Evolutionary conservation across 2,888 invertebrate species (phyloP).

Genomic region (Psococerastis gibbosa): DNA sequence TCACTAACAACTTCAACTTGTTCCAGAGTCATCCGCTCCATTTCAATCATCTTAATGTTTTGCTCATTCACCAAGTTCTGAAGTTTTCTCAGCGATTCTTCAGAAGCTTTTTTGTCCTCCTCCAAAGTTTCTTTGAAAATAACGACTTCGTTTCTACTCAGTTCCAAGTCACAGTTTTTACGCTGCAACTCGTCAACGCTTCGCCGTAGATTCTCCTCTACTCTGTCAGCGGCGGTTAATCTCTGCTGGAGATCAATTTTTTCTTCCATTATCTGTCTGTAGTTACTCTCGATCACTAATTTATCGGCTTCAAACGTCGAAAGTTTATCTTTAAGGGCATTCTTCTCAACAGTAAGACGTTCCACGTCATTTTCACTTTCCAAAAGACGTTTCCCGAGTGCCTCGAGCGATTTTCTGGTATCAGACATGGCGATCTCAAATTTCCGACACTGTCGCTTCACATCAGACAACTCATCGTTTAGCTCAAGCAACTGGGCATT

Average conservation of each 20-base stretch:
- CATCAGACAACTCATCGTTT: slow-evolving; percentile 1
- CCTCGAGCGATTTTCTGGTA: slow-evolving; percentile 13
- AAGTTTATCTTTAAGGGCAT: slow-evolving; percentile 2
- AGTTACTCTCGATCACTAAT: slow-evolving; percentile 1
- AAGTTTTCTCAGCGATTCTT: neutral
- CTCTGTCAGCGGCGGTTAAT: neutral
- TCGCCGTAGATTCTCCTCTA: neutral
- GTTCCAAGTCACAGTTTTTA: neutral
- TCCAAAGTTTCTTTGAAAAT: slow-evolving; percentile 1
- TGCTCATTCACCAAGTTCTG: neutral
- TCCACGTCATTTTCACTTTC: slow-evolving; percentile 14
- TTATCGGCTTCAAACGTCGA: slow-evolving; percentile 2
- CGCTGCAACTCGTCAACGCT: neutral
- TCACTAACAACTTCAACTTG: neutral
- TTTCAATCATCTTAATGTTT: neutral
- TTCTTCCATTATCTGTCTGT: neutral
- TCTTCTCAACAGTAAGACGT: slow-evolving; percentile 2
- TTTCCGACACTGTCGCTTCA: slow-evolving; percentile 12
- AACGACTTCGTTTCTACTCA: neutral
- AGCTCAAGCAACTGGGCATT: neutral
- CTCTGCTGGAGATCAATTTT: neutral
- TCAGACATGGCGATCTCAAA: slow-evolving; percentile 13
- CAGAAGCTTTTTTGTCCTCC: slow-evolving; percentile 4
- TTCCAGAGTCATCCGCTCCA: neutral
- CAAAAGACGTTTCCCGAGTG: slow-evolving; percentile 13